Evolutionary conservation across 2,113 vertebrate species (phyloP), one percentile per base, ranked within the genome.

Genomic region (Semicossyphus pulcher): DNA sequence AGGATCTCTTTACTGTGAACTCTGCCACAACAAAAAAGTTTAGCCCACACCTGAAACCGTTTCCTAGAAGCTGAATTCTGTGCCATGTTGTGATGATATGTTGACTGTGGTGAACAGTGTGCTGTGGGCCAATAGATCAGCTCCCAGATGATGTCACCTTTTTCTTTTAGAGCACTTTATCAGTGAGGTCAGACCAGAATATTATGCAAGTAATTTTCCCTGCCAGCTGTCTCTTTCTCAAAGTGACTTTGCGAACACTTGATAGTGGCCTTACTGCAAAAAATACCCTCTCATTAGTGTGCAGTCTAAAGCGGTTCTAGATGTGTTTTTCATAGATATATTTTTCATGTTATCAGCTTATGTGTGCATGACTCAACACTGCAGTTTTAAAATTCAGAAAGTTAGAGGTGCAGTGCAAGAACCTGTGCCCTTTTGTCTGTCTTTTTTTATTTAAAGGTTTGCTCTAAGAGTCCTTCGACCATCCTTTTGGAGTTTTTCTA

Each of bases 181-280:
- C 79, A 81, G 56, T 71, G 71, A 80, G 66, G 80, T 78, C 80
- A 77, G 47, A 49, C 20, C 32, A 36, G 31, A 63, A 78, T 52
- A 57, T 75, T 53, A 54, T 15, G 58, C 8, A n/a, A 56, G 48
- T 28, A 64, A 34, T 66, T 87, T 80, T 86, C 65, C 54, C 41
- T 37, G 4, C 10, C 76, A 85, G 83, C 58, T 83, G 86, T 81
- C 58, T 23, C 52, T 36, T 88, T 89, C 77, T 72, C 74, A 85
- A 58, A 20, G 7, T 28, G 37, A 14, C 37, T 75, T 36, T 63
- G n/a, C 42, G 31, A 71, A 74, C 18, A 56, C 15, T 54, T 15
- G 21, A n/a, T 42, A 42, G 49, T 12, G 41, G 5, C 34, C 20
- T 49, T 23, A 80, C 15, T 21, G 32, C 25, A 52, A 20, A 58